Evolutionary conservation across 2,888 invertebrate genomes (phyloP).

Genomic region (Pammene fasciana): DNA sequence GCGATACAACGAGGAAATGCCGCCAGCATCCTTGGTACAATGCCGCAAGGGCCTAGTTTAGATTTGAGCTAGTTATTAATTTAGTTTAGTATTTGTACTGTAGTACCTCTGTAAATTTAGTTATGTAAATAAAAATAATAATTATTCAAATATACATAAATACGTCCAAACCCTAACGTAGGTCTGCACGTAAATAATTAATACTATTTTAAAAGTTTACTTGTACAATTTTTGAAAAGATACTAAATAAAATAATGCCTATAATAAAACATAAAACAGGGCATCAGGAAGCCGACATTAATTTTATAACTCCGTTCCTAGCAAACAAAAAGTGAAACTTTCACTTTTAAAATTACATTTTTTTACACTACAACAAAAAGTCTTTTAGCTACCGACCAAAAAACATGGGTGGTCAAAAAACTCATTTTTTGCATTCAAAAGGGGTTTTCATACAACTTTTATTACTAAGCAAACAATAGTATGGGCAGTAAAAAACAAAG

Average conservation of each 20-base stretch:
- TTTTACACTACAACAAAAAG: conserved; percentile 52
- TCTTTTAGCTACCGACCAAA: conserved; percentile 59
- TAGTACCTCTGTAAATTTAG: no score
- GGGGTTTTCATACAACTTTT: conserved; percentile 64
- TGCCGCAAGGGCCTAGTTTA: no score
- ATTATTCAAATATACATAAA: no score
- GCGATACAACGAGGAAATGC: no score
- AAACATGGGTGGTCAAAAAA: conserved; percentile 57
- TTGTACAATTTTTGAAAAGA: background rate
- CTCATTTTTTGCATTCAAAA: conserved; percentile 55
- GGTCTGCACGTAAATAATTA: no score
- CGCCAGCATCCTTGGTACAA: no score
- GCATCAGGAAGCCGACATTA: conserved; percentile 23
- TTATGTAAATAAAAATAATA: no score
- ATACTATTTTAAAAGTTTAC: background rate
- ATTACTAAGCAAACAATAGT: conserved; percentile 72
- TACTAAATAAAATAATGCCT: background rate
- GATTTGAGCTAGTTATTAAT: no score
- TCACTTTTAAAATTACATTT: conserved; percentile 66
- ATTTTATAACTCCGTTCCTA: conserved; percentile 45
- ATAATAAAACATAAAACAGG: background rate
- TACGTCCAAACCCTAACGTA: no score
- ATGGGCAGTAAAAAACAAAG: conserved; percentile 65
- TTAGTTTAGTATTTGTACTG: no score
- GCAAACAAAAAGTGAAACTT: conserved; percentile 56